A percentile compares a stretch with the other conserved stretches of the same genome.
Evolutionary conservation across 2,113 vertebrate species (phyloP).

Genomic region (Takifugu flavidus): DNA sequence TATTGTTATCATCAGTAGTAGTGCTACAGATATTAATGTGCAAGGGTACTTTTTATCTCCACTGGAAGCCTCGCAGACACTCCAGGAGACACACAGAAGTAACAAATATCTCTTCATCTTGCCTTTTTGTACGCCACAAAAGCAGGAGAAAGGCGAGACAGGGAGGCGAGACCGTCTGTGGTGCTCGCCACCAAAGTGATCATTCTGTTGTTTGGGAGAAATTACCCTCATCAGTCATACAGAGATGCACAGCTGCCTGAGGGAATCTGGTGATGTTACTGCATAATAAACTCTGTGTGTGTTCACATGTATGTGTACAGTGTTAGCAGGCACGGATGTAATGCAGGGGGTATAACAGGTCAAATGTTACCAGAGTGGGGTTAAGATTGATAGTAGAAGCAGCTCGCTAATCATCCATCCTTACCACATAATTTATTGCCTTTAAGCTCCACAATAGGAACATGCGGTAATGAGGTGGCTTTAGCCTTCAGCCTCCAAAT

Average conservation of each 20-base stretch:
- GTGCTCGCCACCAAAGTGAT: constrained; percentile 66
- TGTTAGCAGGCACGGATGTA: constrained; percentile 15
- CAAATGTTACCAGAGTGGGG: constrained; percentile 56
- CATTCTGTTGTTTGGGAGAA: constrained; percentile 80
- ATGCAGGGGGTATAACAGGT: constrained; percentile 54
- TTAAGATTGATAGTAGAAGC: constrained; percentile 57
- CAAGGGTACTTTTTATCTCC: constrained; percentile 34
- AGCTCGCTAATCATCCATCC: constrained; percentile 45
- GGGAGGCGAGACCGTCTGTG: constrained; percentile 44
- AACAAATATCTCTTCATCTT: constrained; percentile 16
- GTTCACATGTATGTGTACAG: constrained; percentile 16
- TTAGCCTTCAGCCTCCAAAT: constrained; percentile 17
- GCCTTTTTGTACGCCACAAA: constrained; percentile 39
- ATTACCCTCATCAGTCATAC: constrained; percentile 83
- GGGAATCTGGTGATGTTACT: constrained; percentile 73
- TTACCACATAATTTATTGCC: constrained; percentile 49
- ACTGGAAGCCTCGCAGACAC: constrained; percentile 30
- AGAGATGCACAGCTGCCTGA: constrained; percentile 79
- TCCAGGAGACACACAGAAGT: background rate
- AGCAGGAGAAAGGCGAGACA: constrained; percentile 26
- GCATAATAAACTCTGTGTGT: constrained; percentile 71
- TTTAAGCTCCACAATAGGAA: constrained; percentile 41
- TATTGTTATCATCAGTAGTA: too few relatives aligned
- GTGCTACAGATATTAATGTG: too few relatives aligned
- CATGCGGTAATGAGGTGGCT: constrained; percentile 35